A percentile compares a stretch with the other conserved stretches of the same genome.
Conservation (phyloP, 2,888 invertebrate genomes). For the Teleiodes luculella region DNA sequence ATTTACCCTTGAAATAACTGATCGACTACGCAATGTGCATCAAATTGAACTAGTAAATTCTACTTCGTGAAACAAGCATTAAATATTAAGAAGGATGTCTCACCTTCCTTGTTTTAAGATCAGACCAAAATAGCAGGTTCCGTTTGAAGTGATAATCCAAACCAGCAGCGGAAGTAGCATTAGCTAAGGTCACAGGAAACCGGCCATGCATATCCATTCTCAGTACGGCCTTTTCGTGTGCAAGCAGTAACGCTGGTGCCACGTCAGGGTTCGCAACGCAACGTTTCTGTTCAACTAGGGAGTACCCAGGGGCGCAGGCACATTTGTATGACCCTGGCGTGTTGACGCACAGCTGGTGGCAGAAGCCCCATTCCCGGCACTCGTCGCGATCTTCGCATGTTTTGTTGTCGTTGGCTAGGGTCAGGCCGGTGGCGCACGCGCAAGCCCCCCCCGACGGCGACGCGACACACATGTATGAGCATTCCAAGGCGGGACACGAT, state of each 20-base stretch:
- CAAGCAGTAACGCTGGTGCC: constrained; percentile 81
- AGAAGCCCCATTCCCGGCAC: constrained; percentile 94
- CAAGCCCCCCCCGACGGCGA: constrained; percentile 94
- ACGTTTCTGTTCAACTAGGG: constrained; percentile 78
- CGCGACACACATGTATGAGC: constrained; percentile 94
- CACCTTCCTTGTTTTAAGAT: constrained; percentile 91
- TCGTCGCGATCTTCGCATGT: constrained; percentile 96
- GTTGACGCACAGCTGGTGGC: constrained; percentile 96
- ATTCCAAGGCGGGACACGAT: constrained; percentile 90
- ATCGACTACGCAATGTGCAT: no score
- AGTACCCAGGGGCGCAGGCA: constrained; percentile 89
- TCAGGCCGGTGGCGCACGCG: constrained; percentile 91
- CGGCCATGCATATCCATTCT: constrained; percentile 84
- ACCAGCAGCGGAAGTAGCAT: constrained; percentile 91
- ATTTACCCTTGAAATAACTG: no score
- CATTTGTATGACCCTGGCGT: constrained; percentile 90
- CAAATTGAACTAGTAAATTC: no score
- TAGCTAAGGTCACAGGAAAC: constrained; percentile 82
- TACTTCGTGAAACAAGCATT: neutral
- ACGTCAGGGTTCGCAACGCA: constrained; percentile 72
- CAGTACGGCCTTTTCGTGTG: constrained; percentile 84
- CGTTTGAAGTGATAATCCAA: constrained; percentile 89
- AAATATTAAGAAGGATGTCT: neutral
- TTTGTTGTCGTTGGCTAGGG: constrained; percentile 88
- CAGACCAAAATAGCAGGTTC: constrained; percentile 92